Evolutionary conservation across 2,888 invertebrate genomes (phyloP), one percentile per base, ranked within the genome.

Genomic region (Mythimna loreyi): DNA sequence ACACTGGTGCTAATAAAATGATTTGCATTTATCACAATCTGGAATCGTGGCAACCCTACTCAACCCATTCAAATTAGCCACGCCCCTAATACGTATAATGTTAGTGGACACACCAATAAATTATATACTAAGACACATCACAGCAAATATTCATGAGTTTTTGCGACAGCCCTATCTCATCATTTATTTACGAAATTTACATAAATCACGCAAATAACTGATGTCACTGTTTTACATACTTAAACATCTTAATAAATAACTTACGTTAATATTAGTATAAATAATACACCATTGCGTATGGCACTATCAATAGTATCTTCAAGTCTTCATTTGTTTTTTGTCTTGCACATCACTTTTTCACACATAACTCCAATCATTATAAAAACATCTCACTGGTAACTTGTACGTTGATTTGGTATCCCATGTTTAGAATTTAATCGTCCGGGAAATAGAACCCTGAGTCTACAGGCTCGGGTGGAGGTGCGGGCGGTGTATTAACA

Each of bases 391-490:
- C 81, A 82, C 81, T 81, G 75, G 75, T 75, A 72, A 65, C 63
- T 63, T 65, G 23, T 36, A 53, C 1, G 33, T n/a, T 62, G 11
- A 55, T 50, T 40, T 43, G 9, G 13, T 33, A 11, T 45, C 3
- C 11, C 25, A 43, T 8, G 47, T 21, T 45, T 50, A 4, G 7
- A 3, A 6, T 52, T 72, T 68, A 90, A 30, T 88, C 83, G 4
- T 80, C 61, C 3, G 89, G 91, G 60, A 90, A 91, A 25, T 55
- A 50, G 11, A 85, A 72, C 23, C 82, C 80, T 16, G 56, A 0
- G 6, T 69, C 25, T 28, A 8, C 50, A 25, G 13, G 23, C 7
- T 7, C 7, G 11, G 56, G 47, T 13, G 55, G n/a, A 21, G 33
- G 28, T 0, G 52, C 28, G 3, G 50, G n/a, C 9, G 25, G 3